These are phyloP conservation scores for Lucinisca nassula DNA, from an alignment of 2,888 invertebrate genomes.

Conservation along the genomic window DNA sequence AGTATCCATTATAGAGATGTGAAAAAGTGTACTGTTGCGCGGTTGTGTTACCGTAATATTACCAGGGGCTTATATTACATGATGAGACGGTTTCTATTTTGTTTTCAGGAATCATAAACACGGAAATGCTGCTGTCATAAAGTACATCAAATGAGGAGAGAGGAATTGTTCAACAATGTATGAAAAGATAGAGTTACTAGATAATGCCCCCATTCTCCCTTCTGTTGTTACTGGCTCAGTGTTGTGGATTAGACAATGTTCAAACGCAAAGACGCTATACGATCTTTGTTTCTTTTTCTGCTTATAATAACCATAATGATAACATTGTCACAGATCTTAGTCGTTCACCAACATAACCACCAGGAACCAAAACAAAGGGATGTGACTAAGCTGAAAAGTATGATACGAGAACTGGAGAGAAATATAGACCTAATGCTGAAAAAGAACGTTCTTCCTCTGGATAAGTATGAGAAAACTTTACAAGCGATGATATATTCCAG, in stretches of 20 bases:
- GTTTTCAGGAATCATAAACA: too few relatives aligned
- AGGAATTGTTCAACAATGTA: not conserved
- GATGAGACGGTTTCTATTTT: too few relatives aligned
- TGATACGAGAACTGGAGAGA: not conserved
- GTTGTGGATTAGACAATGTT: conserved; percentile 49
- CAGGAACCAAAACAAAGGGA: not conserved
- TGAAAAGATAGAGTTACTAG: too few relatives aligned
- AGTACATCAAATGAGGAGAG: not conserved
- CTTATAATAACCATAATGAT: conserved; percentile 58
- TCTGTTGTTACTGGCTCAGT: not conserved
- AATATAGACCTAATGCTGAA: conserved; percentile 1
- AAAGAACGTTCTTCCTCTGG: conserved; percentile 1
- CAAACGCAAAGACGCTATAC: conserved; percentile 59
- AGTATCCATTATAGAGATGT: too few relatives aligned
- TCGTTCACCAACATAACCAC: conserved; percentile 60
- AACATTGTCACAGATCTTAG: conserved; percentile 67
- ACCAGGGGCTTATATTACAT: too few relatives aligned
- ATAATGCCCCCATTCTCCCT: not conserved
- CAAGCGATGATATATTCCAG: not conserved
- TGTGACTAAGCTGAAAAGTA: not conserved
- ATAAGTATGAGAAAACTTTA: not conserved
- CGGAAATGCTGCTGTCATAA: too few relatives aligned
- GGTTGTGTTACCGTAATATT: too few relatives aligned
- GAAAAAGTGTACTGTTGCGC: too few relatives aligned
- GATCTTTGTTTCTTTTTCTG: conserved; percentile 45